These are phyloP conservation scores for Yoshiicerus persimilis DNA, from an alignment of 1,140 invertebrate species.

Conservation along the genomic window DNA sequence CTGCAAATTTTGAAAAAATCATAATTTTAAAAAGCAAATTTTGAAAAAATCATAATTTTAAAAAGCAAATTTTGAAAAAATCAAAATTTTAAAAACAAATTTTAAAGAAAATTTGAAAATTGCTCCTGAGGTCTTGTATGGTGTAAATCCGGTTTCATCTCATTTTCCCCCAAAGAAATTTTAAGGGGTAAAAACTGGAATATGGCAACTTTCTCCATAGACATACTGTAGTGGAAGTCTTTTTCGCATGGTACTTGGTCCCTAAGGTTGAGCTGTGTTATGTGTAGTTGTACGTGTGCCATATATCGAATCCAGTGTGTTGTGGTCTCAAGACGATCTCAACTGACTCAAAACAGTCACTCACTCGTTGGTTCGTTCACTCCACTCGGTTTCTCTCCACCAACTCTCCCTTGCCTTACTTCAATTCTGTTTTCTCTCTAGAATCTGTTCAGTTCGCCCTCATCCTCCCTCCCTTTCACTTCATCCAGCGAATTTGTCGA, in stretches of 20 bases:
- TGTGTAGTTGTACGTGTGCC: neutral
- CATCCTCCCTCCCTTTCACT: neutral
- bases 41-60: no score
- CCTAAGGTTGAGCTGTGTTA: neutral
- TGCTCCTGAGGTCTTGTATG: no score
- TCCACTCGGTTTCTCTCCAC: neutral
- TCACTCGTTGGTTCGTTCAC: neutral
- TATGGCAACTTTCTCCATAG: neutral
- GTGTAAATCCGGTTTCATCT: no score
- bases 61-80: no score
- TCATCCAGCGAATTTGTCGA: neutral
- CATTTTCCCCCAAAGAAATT: no score
- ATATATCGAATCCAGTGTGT: neutral
- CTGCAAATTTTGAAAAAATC: no score
- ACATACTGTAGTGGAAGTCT: neutral
- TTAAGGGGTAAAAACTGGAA: no score
- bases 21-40: no score
- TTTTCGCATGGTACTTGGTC: neutral
- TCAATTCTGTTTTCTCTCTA: neutral
- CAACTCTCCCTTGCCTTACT: neutral
- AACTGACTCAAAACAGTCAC: neutral
- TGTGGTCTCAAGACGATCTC: neutral
- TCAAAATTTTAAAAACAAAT: no score
- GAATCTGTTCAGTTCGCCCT: neutral
- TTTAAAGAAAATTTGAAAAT: no score